Evolutionary conservation across 2,888 invertebrate species (phyloP), one percentile per base, ranked within the genome.

Genomic region (Xestia sexstrigata): DNA sequence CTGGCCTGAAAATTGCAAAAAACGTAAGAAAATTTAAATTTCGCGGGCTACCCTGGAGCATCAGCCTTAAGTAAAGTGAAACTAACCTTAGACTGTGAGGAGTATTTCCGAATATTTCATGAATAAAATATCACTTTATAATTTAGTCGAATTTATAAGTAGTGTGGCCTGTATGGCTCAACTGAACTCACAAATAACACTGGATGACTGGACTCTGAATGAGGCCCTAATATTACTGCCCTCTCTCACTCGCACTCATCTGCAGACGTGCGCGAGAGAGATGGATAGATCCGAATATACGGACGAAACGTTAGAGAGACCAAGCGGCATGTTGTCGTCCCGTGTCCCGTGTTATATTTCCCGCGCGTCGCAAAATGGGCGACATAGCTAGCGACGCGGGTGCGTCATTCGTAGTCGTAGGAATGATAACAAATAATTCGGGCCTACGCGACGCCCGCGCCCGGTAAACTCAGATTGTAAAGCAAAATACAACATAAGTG

Each of bases 51-150:
- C n/a, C n/a, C n/a, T n/a, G n/a, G n/a, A n/a, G n/a, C n/a, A n/a
- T n/a, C n/a, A n/a, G n/a, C n/a, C n/a, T 35, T 35, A 35, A 2
- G 35, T 2, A 35, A 35, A 35, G 35, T 15, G 3, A 15, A 39
- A 76, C 76, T 69, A n/a, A 76, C 70, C 70, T 79, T 0, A 30
- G 15, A 47, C 15, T 11, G 11, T 42, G 15, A 11, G 30, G 13
- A 11, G 62, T 49, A 11, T 63, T 52, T 45, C 35, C 26, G 26
- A 55, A 49, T 63, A 35, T 65, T 4, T 60, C 47, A 42, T 69
- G 30, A 49, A 20, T 42, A 65, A n/a, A 55, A 1, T n/a, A 23
- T 52, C 49, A 49, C 60, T 15, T 49, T 4, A 35, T 39, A 17
- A 74, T 39, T 35, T 35, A 3, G 35, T 1, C 35, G 35, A 35